Percentiles rank a stretch among this genome's conserved stretches.
These are phyloP conservation scores for Lycocerus yunnanus DNA, from an alignment of 2,888 invertebrate genomes.

Conservation along the genomic window DNA sequence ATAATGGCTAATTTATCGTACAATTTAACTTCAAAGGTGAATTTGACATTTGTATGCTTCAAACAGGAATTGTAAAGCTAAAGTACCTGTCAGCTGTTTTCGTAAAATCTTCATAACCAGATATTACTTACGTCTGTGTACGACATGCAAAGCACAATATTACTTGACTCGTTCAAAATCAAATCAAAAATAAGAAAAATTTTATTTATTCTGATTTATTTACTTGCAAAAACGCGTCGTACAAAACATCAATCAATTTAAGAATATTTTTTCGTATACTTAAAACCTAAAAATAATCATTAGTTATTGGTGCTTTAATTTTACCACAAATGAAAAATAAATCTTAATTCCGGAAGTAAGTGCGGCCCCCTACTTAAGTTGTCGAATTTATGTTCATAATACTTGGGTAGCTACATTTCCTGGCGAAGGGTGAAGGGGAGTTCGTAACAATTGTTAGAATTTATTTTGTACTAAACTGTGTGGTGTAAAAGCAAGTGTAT, in stretches of 20 bases:
- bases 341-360: background rate
- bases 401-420: background rate
- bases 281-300: too few species aligned
- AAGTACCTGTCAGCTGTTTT: background rate
- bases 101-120: conserved; percentile 1
- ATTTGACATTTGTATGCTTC: background rate
- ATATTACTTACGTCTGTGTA: background rate
- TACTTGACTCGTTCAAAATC: background rate
- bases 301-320: background rate
- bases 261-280: too few species aligned
- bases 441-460: background rate
- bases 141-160: background rate
- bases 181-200: background rate
- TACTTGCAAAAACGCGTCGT: too few species aligned
- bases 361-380: background rate
- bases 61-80: background rate
- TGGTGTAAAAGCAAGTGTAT: background rate
- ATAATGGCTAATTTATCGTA: background rate
- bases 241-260: too few species aligned
- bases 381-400: background rate
- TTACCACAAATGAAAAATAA: background rate
- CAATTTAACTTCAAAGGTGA: background rate
- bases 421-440: background rate
- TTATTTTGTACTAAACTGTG: background rate
- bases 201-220: background rate